Evolutionary conservation across 2,797 vertebrate species (phyloP).

Genomic region (Psittacula derbiana): DNA sequence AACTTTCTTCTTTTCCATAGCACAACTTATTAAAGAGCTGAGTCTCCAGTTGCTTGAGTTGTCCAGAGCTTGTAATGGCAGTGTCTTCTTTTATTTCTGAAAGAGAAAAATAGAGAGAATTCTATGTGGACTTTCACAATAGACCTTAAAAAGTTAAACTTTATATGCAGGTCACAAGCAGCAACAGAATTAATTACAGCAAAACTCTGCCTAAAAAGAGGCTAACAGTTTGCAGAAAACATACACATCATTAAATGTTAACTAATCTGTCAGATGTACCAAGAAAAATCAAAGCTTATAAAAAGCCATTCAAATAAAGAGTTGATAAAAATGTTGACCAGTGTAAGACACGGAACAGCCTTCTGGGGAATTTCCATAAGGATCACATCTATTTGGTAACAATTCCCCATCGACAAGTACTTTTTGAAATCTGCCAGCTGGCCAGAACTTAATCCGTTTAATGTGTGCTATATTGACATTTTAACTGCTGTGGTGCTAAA

Average conservation of each 20-base stretch:
- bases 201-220: background rate
- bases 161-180: background rate
- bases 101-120: background rate
- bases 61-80: background rate
- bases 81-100: background rate
- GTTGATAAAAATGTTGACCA: background rate
- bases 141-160: background rate
- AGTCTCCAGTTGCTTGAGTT: background rate
- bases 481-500: background rate
- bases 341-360: background rate
- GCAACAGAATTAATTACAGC: background rate
- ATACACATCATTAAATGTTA: background rate
- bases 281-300: constrained; percentile 21
- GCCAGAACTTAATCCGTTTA: background rate
- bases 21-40: background rate
- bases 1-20: background rate
- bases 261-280: background rate
- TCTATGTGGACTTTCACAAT: background rate
- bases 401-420: background rate
- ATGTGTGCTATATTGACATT: background rate
- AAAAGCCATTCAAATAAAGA: background rate
- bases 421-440: constrained; percentile 22
- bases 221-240: background rate
- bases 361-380: background rate
- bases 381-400: constrained; percentile 22